Evolutionary conservation across 2,888 invertebrate species (phyloP), one percentile per base, ranked within the genome.

Genomic region (Pimpla rufipes): DNA sequence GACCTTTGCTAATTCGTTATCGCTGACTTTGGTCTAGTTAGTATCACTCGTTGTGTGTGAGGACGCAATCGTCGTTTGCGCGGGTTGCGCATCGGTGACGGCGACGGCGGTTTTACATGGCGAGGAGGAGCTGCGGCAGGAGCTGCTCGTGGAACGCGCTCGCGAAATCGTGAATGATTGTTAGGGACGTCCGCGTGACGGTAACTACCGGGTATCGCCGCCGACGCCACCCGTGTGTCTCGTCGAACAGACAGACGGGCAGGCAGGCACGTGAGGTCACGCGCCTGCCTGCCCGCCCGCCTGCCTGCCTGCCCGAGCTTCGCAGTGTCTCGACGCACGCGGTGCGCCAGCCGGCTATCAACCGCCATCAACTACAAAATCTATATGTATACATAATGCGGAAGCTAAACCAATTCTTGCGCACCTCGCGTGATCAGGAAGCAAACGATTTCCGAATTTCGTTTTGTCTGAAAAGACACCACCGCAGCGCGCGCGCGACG

Each of bases 191-290:
- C 91, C 90, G 91, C 92, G 92, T 92, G 92, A 92, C 92, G 91
- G 89, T 92, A 92, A 92, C 92, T 92, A 92, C 92, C 88, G 89
- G 91, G 91, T 90, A 89, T 91, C 90, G 89, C 82, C 85, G 62
- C 50, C 29, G 29, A 2, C 29, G 29, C 59, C 78, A 67, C 52
- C 74, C 78, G 62, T 74, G 62, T 73, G 23, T 73, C 85, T 87
- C 57, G 88, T 88, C 87, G 76, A 85, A 86, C 87, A 84, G 85
- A 78, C 85, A 84, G 86, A 86, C 86, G 78, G 80, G 83, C 81
- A 59, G 59, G 16, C 59, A 57, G 59, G 45, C 71, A 57, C 71
- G 71, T 73, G 45, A 57, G 71, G 71, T 73, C 73, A 47, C 45
- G 73, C 73, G 73, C 73, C n/a, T n/a, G n/a, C n/a, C n/a, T n/a